These are phyloP conservation scores for Euzetes globulus DNA, from an alignment of 2,888 invertebrate genomes.

Conservation along the genomic window DNA sequence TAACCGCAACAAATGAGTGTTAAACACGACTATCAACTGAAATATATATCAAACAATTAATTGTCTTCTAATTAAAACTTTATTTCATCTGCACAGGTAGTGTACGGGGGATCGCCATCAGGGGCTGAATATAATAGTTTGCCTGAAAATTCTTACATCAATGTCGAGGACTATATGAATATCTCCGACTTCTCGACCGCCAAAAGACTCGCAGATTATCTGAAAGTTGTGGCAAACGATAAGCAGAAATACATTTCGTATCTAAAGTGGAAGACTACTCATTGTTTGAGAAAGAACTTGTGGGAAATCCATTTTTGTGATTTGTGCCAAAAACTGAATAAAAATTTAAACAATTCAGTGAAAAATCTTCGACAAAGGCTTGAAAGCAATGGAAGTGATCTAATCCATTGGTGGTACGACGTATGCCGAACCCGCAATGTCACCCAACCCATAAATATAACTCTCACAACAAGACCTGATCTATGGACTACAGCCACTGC, in stretches of 20 bases:
- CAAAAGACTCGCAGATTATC: conserved; percentile 4
- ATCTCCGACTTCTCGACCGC: conserved; percentile 32
- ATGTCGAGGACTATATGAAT: too few relatives aligned
- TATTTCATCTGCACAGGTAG: too few relatives aligned
- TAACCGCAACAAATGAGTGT: too few relatives aligned
- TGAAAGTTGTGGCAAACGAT: neutral
- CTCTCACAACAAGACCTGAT: too few relatives aligned
- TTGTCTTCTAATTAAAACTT: too few relatives aligned
- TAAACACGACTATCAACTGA: too few relatives aligned
- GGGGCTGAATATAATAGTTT: conserved; percentile 44
- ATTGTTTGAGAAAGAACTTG: neutral
- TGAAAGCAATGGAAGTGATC: neutral
- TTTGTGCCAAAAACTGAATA: neutral
- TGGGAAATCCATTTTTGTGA: neutral
- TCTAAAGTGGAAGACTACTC: conserved; percentile 1
- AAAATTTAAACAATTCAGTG: too few relatives aligned
- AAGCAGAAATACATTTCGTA: conserved; percentile 10
- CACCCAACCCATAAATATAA: too few relatives aligned
- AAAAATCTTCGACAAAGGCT: too few relatives aligned
- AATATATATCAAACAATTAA: too few relatives aligned
- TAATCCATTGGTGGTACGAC: neutral
- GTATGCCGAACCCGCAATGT: too few relatives aligned
- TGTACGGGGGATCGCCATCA: conserved; percentile 45
- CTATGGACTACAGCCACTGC: too few relatives aligned
- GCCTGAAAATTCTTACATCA: conserved; percentile 45